Evolutionary conservation across 2,113 vertebrate genomes (phyloP).

Genomic region (Rhinichthys klamathensis): DNA sequence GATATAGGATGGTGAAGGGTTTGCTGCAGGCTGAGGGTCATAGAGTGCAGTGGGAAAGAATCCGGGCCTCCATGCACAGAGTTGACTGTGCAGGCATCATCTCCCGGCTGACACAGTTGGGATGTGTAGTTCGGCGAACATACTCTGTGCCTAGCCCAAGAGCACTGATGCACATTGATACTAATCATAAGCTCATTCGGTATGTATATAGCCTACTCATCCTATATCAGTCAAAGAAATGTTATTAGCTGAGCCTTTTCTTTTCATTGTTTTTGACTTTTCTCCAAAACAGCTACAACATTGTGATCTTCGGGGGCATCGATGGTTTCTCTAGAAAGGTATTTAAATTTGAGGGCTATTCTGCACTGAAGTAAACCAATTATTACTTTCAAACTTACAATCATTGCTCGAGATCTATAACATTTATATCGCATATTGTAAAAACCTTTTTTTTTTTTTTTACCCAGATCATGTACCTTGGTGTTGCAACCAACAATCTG

Average conservation of each 20-base stretch:
- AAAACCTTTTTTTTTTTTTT: too few relatives aligned
- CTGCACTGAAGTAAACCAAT: neutral
- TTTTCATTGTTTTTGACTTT: neutral
- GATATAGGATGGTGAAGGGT: slow-evolving; percentile 4
- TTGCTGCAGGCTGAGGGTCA: neutral
- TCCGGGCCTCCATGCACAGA: neutral
- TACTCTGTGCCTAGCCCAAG: neutral
- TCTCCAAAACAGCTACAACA: neutral
- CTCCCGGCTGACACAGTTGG: slow-evolving; percentile 17
- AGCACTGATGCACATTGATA: neutral
- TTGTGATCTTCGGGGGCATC: neutral
- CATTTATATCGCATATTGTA: too few relatives aligned
- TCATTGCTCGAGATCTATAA: neutral
- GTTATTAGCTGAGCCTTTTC: neutral
- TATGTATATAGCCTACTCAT: neutral
- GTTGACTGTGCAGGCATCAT: neutral
- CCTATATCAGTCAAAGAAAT: neutral
- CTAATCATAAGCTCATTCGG: neutral
- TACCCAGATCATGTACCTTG: neutral
- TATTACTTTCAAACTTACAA: neutral
- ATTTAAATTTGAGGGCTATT: neutral
- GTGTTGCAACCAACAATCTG: neutral
- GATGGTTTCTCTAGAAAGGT: neutral
- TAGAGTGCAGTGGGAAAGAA: neutral
- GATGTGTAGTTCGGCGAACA: neutral